These are phyloP conservation scores for Upupa epops DNA, from an alignment of 2,113 vertebrate species.

Conservation along the genomic window DNA sequence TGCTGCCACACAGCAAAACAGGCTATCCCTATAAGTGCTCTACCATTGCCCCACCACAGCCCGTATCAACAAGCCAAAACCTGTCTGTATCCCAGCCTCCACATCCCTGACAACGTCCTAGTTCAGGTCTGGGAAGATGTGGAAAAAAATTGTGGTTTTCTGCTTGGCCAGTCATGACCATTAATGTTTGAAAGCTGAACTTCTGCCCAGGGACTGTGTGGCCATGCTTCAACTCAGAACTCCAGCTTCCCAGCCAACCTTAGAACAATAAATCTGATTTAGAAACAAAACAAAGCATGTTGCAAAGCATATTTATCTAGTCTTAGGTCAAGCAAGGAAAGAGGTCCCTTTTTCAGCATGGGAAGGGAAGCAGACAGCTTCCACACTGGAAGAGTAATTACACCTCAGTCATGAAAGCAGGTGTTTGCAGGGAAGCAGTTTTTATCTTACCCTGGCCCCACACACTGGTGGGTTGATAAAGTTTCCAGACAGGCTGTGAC, in stretches of 20 bases:
- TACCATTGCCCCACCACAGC: rapidly evolving
- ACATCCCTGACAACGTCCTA: rapidly evolving
- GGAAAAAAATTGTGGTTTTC: neutral
- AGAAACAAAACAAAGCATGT: neutral
- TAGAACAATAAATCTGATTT: neutral
- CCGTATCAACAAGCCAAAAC: neutral
- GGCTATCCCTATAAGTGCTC: neutral
- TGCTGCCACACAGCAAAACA: neutral
- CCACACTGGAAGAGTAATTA: neutral
- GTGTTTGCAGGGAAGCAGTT: neutral
- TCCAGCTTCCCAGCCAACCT: neutral
- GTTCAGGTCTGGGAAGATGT: neutral
- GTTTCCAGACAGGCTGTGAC: neutral
- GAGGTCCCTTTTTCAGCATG: neutral
- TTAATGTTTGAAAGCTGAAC: neutral
- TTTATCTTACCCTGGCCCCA: neutral
- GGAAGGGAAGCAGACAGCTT: neutral
- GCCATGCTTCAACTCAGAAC: too few relatives aligned
- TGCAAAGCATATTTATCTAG: neutral
- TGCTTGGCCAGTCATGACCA: neutral
- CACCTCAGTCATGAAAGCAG: neutral
- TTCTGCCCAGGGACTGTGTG: too few relatives aligned
- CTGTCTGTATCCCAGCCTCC: neutral
- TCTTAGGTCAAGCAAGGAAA: neutral
- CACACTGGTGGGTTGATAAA: neutral